Base-by-base conservation (phyloP, 2,888 invertebrate genomes). In the Dascillus cervinus region DNA sequence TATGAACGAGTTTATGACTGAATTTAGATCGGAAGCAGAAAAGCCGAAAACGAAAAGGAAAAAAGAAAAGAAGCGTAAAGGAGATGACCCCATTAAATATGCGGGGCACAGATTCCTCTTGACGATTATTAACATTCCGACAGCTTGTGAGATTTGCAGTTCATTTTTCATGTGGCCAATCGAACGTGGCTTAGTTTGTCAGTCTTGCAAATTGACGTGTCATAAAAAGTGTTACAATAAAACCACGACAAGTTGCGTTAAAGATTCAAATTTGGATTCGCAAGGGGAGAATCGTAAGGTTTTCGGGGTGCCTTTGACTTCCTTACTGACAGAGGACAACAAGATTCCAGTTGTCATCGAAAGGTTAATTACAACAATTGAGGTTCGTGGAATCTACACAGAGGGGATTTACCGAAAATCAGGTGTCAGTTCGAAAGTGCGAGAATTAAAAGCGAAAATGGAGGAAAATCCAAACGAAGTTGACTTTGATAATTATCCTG, bases 111-210 rank as follows among this genome's bases (percentile, higher is more conserved):
- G 80, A 34, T 94, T 92, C 66, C 76, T 83, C 30, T 67, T 86
- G 51, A 88, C 88, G 27, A 89, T 92, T 65, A 90, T 95, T 52
- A 94, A 91, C 67, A 94, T 95, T 55, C 91, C 92, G 8, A 95
- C 94, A 3, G 92, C 88, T 50, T 96, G 95, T 65, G 95, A 96
- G 67, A 83, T 91, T 41, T 95, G 94, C 67, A 85, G 82, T 54
- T 84, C 86, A 2, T 87, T 90, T 67, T 87, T 95, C 64, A 87
- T 94, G 79, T 94, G 94, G 94, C 90, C 94, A 34, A 84, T 92
- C 40, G 94, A 94, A 62, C 75, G 90, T 33, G 88, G 90, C 27
- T 77, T 89, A 42, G 82, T 77, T 37, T 79, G 78, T 52, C 78
- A 78, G 55, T 75, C 73, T 13, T 96, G 95, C 67, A 89, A 86